Conservation (phyloP, 2,888 invertebrate genomes). For the Synanthedon myopaeformis region DNA sequence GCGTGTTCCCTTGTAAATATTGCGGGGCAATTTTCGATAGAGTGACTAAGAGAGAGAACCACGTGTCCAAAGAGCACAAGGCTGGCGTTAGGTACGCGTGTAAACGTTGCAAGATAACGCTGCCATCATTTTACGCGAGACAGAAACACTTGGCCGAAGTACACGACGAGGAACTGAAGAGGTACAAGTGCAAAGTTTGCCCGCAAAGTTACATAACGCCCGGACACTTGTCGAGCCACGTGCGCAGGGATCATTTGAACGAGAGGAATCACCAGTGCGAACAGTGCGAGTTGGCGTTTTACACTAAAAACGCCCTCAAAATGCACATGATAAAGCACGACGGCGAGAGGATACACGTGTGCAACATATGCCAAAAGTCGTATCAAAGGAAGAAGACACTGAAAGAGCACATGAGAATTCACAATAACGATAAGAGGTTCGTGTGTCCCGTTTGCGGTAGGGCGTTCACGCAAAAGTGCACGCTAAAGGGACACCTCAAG, state of each 20-base stretch:
- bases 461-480: conserved; percentile 62
- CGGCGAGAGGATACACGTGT: conserved; percentile 61
- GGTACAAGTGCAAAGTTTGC: conserved; percentile 60
- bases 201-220: conserved; percentile 61
- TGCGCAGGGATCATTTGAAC: conserved; percentile 51
- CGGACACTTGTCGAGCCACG: conserved; percentile 55
- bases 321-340: conserved; percentile 71
- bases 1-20: conserved; percentile 48
- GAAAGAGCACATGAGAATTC: conserved; percentile 54
- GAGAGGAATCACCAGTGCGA: conserved; percentile 62
- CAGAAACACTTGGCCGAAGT: conserved; percentile 60
- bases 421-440: conserved; percentile 56
- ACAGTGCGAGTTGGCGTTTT: conserved; percentile 65
- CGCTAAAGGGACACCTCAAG: conserved; percentile 54
- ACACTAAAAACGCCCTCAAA: conserved; percentile 64
- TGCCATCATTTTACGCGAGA: conserved; percentile 52
- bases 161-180: conserved; percentile 54
- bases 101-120: conserved; percentile 46
- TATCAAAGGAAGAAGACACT: conserved; percentile 59
- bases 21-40: conserved; percentile 50
- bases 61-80: conserved; percentile 59
- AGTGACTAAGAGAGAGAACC: conserved; percentile 55
- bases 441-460: conserved; percentile 55
- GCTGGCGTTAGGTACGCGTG: conserved; percentile 52
- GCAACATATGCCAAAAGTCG: conserved; percentile 61